Conservation (phyloP, 2,888 invertebrate genomes). For the Boloria euphrosyne region DNA sequence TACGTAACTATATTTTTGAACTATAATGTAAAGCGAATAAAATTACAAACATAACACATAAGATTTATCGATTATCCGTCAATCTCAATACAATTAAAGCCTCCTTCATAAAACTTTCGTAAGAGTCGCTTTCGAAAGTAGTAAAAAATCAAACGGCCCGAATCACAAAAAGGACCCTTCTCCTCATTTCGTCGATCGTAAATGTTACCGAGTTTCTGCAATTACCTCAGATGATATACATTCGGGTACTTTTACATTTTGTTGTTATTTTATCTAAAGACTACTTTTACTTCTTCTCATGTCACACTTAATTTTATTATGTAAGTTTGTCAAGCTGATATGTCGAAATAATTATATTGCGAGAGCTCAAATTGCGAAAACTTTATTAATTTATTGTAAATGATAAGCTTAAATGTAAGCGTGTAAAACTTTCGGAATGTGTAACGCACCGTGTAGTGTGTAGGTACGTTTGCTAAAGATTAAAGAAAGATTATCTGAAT, state of each 20-base stretch:
- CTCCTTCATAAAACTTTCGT: constrained; percentile 60
- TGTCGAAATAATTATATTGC: constrained; percentile 22
- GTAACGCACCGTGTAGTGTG: neutral
- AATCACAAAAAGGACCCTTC: constrained; percentile 45
- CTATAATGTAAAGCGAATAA: too few relatives aligned
- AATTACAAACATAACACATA: neutral
- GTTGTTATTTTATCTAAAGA: constrained; percentile 35
- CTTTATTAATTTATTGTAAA: constrained; percentile 15
- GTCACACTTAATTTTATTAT: constrained; percentile 26
- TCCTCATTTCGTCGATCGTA: constrained; percentile 49
- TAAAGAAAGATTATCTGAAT: too few relatives aligned
- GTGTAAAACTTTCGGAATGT: neutral
- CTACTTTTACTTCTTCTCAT: constrained; percentile 34
- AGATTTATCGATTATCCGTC: constrained; percentile 22
- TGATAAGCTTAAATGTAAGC: constrained; percentile 1
- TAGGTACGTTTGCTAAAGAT: too few relatives aligned
- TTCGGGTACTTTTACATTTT: constrained; percentile 41
- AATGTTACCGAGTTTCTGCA: constrained; percentile 46
- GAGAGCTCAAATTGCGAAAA: neutral
- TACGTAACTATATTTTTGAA: too few relatives aligned
- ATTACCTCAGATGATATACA: constrained; percentile 44
- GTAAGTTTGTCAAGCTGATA: constrained; percentile 10
- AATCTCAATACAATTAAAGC: constrained; percentile 55
- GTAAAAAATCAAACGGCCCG: constrained; percentile 50
- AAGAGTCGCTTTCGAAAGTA: constrained; percentile 73